Percentiles rank a stretch among this genome's conserved stretches.
These are phyloP conservation scores for Chelon auratus DNA, from an alignment of 2,797 vertebrate genomes.

Conservation along the genomic window DNA sequence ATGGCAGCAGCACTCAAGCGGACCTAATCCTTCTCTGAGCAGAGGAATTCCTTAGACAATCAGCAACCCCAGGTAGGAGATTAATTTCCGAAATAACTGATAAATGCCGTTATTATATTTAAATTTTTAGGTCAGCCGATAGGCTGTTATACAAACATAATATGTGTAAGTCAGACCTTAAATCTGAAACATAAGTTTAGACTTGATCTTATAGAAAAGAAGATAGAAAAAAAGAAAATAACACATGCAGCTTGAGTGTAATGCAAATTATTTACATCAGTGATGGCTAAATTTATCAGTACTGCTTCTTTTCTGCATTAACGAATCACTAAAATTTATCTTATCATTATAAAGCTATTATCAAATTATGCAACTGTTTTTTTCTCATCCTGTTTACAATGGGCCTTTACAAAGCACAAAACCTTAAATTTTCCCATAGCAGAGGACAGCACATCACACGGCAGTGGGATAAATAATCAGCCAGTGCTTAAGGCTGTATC, in stretches of 20 bases:
- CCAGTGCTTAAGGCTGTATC: constrained; percentile 74
- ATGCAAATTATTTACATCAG: constrained; percentile 4
- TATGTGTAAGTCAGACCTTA: too few relatives aligned
- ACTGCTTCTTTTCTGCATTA: constrained; percentile 24
- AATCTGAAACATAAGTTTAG: too few relatives aligned
- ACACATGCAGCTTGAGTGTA: too few relatives aligned
- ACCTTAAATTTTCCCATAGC: constrained; percentile 79
- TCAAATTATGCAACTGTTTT: constrained; percentile 72
- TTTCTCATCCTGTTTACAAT: constrained; percentile 68
- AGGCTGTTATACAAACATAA: too few relatives aligned
- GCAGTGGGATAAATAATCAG: constrained; percentile 74
- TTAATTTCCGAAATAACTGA: background rate
- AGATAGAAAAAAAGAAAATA: too few relatives aligned
- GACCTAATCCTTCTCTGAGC: background rate
- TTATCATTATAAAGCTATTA: constrained; percentile 62
- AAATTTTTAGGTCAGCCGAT: too few relatives aligned
- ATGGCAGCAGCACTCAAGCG: background rate
- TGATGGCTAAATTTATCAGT: constrained; percentile 13
- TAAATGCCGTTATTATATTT: background rate
- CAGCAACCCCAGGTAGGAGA: constrained; percentile 3
- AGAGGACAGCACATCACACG: constrained; percentile 68
- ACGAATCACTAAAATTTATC: constrained; percentile 45
- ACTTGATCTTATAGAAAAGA: too few relatives aligned
- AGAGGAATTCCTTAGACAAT: background rate
- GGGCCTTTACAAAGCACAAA: constrained; percentile 71